Evolutionary conservation across 2,797 vertebrate species (phyloP).

Genomic region (Babyrousa celebensis): DNA sequence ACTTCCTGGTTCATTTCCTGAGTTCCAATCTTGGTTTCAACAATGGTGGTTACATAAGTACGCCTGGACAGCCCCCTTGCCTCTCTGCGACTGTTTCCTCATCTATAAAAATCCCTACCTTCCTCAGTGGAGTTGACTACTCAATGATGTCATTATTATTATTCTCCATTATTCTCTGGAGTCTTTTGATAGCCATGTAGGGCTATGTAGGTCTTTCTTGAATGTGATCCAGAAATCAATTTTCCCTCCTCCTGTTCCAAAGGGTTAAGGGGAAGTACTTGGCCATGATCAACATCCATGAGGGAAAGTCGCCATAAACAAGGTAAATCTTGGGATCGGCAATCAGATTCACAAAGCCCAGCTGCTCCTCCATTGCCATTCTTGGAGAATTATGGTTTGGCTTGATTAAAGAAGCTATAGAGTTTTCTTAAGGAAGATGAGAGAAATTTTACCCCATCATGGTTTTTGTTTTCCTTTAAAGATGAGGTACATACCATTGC

Average conservation of each 20-base stretch:
- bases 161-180: neutral
- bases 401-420: neutral
- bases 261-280: neutral
- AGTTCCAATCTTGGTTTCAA: neutral
- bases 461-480: conserved; percentile 11
- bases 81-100: neutral
- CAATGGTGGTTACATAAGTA: neutral
- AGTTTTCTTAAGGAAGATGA: neutral
- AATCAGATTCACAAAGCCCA: neutral
- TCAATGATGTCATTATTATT: neutral
- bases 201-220: neutral
- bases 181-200: neutral
- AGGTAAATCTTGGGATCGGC: neutral
- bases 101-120: neutral
- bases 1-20: neutral
- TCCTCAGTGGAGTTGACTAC: neutral
- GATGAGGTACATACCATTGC: neutral
- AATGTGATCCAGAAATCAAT: neutral
- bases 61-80: neutral
- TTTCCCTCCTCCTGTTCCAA: neutral
- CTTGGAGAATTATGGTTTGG: neutral
- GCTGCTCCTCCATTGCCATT: neutral
- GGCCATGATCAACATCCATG: too few relatives aligned
- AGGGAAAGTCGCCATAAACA: neutral
- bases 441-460: neutral